phyloP scores from a whole-genome alignment of 2,888 invertebrate species.

The Vannuccia rotundouncinata region DNA sequence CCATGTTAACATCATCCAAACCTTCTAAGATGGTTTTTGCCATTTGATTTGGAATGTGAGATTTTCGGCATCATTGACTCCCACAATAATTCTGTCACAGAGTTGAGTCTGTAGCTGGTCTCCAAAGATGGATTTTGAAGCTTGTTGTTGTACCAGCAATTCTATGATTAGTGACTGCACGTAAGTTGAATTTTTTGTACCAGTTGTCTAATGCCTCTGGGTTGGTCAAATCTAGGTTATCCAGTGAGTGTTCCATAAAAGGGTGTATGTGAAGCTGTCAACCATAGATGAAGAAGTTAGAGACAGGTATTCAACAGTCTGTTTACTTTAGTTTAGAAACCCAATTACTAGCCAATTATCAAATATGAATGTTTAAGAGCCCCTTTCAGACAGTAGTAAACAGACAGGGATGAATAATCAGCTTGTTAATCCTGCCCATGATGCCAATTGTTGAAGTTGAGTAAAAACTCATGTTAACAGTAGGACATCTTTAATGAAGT shows the following conservation, averaged over 20 bases:
- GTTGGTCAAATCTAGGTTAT: background rate
- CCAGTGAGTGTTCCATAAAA: background rate
- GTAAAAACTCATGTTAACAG: too few relatives aligned
- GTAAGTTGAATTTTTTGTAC: background rate
- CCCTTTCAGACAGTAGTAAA: too few relatives aligned
- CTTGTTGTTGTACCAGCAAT: background rate
- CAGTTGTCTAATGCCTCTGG: background rate
- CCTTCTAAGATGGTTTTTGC: background rate
- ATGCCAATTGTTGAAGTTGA: too few relatives aligned
- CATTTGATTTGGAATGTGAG: background rate
- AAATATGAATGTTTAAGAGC: too few relatives aligned
- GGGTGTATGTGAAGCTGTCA: too few relatives aligned
- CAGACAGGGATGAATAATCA: too few relatives aligned
- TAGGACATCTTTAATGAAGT: too few relatives aligned
- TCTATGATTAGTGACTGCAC: background rate
- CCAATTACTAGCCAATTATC: too few relatives aligned
- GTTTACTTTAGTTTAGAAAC: too few relatives aligned
- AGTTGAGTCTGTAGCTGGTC: background rate
- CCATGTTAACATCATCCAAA: background rate
- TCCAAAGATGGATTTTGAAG: background rate
- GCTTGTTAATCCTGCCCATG: too few relatives aligned
- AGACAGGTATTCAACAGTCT: too few relatives aligned
- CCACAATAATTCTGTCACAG: background rate
- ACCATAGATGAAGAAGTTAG: too few relatives aligned
- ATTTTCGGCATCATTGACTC: background rate